Evolutionary conservation across 1,140 invertebrate genomes (phyloP), one percentile per base, ranked within the genome.

Genomic region (Sesamia nonagrioides): DNA sequence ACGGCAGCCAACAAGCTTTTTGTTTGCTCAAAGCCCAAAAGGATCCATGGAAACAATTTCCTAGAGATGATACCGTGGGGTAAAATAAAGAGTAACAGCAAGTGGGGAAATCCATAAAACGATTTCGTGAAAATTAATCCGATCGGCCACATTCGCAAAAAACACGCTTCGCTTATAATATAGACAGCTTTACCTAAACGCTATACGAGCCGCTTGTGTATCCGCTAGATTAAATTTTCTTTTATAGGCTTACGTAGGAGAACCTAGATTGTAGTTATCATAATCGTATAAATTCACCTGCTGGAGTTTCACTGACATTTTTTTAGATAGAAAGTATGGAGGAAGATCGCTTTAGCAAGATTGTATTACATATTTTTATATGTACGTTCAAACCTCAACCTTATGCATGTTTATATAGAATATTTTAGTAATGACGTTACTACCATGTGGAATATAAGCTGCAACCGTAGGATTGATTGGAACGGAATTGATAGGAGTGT

Each of bases 81-180:
- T 92, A 83, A 94, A 90, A 90, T 93, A 94, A 94, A 92, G 86
- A 87, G 90, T 89, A 91, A 92, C 91, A 91, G 86, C 87, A 89
- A 89, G 88, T 87, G 90, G 85, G 88, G 80, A 89, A 89, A 89
- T 82, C 89, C 86, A 89, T 90, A 92, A 92, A 94, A 88, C 91
- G 89, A 93, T 94, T 92, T 86, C 71, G 82, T 83, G 83, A 89
- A 91, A 89, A 93, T 92, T 94, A 94, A 91, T 89, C 90, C 89
- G 89, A 91, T 91, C 84, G 87, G 83, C 60, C 74, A 68, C 60
- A 77, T 77, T 77, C 60, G 48, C 74, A 77, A 77, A 77, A 76
- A 77, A 68, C 66, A 77, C 74, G 48, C 60, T 68, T 54, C 48
- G 42, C 74, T 68, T 45, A 77, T 77, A 48, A 68, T 52, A 56